Conservation (phyloP, 2,113 vertebrate genomes). For the Spizaetus ornatus region DNA sequence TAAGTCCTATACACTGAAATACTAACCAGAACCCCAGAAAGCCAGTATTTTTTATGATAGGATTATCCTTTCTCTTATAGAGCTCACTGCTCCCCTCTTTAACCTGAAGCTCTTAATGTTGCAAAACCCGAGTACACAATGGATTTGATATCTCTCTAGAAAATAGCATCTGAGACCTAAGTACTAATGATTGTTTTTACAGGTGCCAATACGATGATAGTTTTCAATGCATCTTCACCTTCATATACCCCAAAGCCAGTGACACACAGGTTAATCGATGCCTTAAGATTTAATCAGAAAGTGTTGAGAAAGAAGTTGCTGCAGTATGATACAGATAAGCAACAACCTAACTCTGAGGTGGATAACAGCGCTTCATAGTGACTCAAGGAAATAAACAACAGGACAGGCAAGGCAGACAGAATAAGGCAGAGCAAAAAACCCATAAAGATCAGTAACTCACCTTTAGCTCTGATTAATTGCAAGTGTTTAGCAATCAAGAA, state of each 20-base stretch:
- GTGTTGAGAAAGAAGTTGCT: not conserved
- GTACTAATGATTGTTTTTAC: not conserved
- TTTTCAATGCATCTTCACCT: not conserved
- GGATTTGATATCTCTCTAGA: not conserved
- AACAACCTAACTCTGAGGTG: not conserved
- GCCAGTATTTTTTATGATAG: not conserved
- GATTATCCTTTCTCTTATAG: not conserved
- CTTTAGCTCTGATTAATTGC: not conserved
- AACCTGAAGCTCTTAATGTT: not conserved
- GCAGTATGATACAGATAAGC: not conserved
- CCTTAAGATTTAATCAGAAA: conserved; percentile 13
- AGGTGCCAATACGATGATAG: not conserved
- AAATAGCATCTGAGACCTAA: not conserved
- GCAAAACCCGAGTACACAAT: not conserved
- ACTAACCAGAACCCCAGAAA: not conserved
- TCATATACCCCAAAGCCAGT: not conserved
- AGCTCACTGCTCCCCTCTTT: not conserved
- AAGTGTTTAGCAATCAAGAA: not conserved
- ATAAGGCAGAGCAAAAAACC: not conserved
- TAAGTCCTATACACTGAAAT: not conserved
- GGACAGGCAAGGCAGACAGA: not conserved
- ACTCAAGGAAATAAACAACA: not conserved
- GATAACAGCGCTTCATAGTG: not conserved
- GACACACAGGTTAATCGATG: not conserved
- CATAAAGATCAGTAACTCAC: not conserved